Base-by-base conservation (phyloP, 2,888 invertebrate species). In the Cyclophora albipunctata region DNA sequence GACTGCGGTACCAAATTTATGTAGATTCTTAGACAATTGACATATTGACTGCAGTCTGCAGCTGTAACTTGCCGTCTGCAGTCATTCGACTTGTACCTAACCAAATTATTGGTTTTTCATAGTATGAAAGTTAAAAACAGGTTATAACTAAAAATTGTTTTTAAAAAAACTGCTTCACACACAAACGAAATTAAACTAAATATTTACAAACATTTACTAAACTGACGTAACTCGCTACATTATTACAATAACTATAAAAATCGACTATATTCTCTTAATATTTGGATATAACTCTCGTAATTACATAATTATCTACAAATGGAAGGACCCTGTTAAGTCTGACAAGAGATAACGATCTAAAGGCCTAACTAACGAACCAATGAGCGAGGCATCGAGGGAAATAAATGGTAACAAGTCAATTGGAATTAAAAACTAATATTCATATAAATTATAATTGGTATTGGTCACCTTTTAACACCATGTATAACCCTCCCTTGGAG, bases 291-390 rank as follows among this genome's bases (percentile, higher is more conserved):
- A 66, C 69, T 78, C 69, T 75, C 62, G 67, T 60, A 52, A 56
- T 54, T 51, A 75, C 53, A 65, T 62, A 59, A 68, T 69, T 77
- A 78, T 78, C 73, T 80, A 82, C 78, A 77, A 61, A 75, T 83
- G 78, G 78, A 83, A 84, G 75, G 82, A 85, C 83, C 81, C 82
- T 83, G 82, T 81, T 76, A 67, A 73, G 71, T 75, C 72, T 73
- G 62, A 73, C 57, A 67, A 72, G 72, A 78, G 71, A 70, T 74
- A 75, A 61, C 58, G 47, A 40, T 51, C 61, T 52, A 58, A 55
- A 53, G 63, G 65, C 65, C 66, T 64, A 57, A 40, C 49, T 52
- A 53, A 56, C 53, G 53, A 60, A 76, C 72, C 71, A 73, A 74
- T 70, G 71, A 78, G 81, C 79, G 80, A 81, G 81, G 81, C 73